Conservation (phyloP, 2,797 vertebrate species). For the Chelidonichthys spinosus region DNA sequence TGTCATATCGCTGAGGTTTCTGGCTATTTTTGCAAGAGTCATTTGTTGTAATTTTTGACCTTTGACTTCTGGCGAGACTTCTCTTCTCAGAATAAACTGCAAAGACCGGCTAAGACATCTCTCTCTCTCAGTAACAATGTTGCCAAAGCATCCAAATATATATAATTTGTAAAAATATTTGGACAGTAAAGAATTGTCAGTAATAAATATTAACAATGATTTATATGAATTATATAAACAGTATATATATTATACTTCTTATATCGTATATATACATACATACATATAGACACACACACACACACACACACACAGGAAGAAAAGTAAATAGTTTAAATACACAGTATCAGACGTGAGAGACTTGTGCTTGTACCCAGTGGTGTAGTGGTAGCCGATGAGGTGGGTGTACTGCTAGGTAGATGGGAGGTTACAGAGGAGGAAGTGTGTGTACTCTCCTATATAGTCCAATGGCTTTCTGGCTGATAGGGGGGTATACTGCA, state of each 20-base stretch:
- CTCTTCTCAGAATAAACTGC: constrained; percentile 24
- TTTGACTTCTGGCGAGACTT: constrained; percentile 38
- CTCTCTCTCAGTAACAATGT: neutral
- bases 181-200: too few species aligned
- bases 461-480: too few species aligned
- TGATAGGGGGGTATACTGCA: too few species aligned
- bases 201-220: too few species aligned
- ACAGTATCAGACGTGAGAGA: constrained; percentile 9
- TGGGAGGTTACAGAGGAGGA: too few species aligned
- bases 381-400: too few species aligned
- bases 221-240: neutral
- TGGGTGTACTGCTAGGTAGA: too few species aligned
- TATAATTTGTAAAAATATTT: too few species aligned
- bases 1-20: constrained; percentile 28
- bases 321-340: neutral
- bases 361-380: neutral
- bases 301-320: neutral
- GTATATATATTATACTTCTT: neutral
- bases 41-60: constrained; percentile 28
- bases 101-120: constrained; percentile 22
- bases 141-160: too few species aligned
- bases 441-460: too few species aligned
- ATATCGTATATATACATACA: too few species aligned
- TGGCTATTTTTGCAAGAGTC: constrained; percentile 27
- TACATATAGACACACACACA: too few species aligned